Evolutionary conservation across 2,113 vertebrate genomes (phyloP).

Genomic region (Elephas maximus): DNA sequence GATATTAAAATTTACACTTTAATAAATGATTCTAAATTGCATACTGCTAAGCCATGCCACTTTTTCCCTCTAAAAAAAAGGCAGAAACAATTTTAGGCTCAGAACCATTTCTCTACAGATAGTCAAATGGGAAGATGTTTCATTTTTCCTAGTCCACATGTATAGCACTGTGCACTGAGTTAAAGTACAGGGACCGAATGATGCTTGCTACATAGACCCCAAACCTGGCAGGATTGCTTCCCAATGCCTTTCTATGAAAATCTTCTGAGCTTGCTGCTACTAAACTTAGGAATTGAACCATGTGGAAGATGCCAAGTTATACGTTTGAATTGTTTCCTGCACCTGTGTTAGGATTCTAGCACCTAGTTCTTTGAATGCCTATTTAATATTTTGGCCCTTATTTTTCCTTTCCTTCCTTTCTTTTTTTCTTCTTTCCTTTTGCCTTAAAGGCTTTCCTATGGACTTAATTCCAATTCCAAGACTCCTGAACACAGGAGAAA

Average conservation of each 20-base stretch:
- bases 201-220: neutral
- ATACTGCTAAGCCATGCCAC: neutral
- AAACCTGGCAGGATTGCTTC: neutral
- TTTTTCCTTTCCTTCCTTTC: neutral
- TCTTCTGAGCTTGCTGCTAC: neutral
- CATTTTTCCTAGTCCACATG: neutral
- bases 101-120: neutral
- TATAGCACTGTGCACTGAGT: neutral
- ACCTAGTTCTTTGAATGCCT: neutral
- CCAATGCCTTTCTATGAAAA: neutral
- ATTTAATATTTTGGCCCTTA: neutral
- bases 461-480: neutral
- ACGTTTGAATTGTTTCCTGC: neutral
- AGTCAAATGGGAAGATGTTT: neutral
- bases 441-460: neutral
- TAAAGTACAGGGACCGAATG: neutral
- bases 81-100: neutral
- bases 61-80: neutral
- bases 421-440: neutral
- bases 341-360: neutral
- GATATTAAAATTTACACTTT: constrained; percentile 4
- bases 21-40: constrained; percentile 45
- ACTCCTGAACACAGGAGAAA: neutral
- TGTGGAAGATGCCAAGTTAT: neutral
- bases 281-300: neutral